Percentiles rank a stretch among this genome's conserved stretches.
Conservation (phyloP, 2,113 vertebrate genomes). For the Larimichthys polyactis region DNA sequence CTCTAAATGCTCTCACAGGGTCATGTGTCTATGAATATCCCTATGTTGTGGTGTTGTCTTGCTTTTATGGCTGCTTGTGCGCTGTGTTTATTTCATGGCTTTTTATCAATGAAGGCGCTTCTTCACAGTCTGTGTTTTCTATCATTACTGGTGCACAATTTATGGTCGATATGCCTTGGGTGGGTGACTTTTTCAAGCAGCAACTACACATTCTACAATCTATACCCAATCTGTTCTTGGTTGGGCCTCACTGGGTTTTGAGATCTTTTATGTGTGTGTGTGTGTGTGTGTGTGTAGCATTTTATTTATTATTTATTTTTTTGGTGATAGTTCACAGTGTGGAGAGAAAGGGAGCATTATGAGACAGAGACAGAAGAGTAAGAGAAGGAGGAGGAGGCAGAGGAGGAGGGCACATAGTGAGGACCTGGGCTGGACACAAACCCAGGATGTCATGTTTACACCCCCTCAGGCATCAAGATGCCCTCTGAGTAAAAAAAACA, state of each 20-base stretch:
- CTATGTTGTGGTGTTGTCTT: not conserved
- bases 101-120: conserved; percentile 39
- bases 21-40: conserved; percentile 22
- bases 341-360: not conserved
- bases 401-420: not conserved
- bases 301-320: conserved; percentile 16
- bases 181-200: conserved; percentile 33
- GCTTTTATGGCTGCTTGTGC: not conserved
- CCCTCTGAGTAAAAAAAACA: conserved; percentile 33
- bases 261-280: not conserved
- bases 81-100: conserved; percentile 39
- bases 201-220: conserved; percentile 49
- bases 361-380: conserved; percentile 3
- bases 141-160: conserved; percentile 29
- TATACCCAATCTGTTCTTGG: conserved; percentile 53
- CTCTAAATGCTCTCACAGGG: conserved; percentile 25
- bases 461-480: conserved; percentile 40
- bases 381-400: not conserved
- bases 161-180: conserved; percentile 23
- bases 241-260: conserved; percentile 33
- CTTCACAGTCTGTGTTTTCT: conserved; percentile 30
- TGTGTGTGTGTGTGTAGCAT: conserved; percentile 5
- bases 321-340: conserved; percentile 13
- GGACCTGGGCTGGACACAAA: not conserved
- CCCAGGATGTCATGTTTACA: conserved; percentile 37